Conservation (phyloP, 92 coral and sea anemone genomes). For the Blastomussa wellsi region DNA sequence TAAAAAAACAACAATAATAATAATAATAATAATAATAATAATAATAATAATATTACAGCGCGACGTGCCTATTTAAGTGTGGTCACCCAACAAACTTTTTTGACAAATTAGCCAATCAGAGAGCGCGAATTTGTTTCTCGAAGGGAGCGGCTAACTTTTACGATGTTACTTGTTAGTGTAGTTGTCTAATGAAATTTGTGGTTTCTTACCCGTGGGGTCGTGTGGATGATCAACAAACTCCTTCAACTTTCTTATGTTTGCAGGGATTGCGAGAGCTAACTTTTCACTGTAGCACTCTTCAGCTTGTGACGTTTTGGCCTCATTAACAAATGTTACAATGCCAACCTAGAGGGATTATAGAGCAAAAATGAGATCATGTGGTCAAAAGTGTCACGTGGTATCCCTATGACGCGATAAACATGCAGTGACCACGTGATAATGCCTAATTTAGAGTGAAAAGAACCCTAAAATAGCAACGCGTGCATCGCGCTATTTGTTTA, state of each 20-base stretch:
- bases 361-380: not conserved
- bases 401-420: too few relatives aligned
- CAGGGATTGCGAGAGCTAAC: constrained; percentile 56
- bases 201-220: not conserved
- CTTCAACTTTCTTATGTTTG: constrained; percentile 39
- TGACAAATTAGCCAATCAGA: too few relatives aligned
- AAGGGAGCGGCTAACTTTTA: too few relatives aligned
- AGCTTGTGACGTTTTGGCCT: not conserved
- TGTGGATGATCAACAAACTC: constrained; percentile 5
- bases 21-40: too few relatives aligned
- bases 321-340: constrained; percentile 46
- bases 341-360: constrained; percentile 39
- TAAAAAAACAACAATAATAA: too few relatives aligned
- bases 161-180: too few relatives aligned
- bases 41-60: too few relatives aligned
- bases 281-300: constrained; percentile 36
- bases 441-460: not conserved
- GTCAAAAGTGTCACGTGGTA: not conserved
- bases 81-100: too few relatives aligned
- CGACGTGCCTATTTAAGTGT: too few relatives aligned
- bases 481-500: too few relatives aligned
- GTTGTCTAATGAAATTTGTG: not conserved
- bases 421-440: not conserved
- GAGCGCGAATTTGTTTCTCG: too few relatives aligned
- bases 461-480: too few relatives aligned